Evolutionary conservation across 1,140 invertebrate species (phyloP).

Genomic region (Stenopsyche tienmushanensis): DNA sequence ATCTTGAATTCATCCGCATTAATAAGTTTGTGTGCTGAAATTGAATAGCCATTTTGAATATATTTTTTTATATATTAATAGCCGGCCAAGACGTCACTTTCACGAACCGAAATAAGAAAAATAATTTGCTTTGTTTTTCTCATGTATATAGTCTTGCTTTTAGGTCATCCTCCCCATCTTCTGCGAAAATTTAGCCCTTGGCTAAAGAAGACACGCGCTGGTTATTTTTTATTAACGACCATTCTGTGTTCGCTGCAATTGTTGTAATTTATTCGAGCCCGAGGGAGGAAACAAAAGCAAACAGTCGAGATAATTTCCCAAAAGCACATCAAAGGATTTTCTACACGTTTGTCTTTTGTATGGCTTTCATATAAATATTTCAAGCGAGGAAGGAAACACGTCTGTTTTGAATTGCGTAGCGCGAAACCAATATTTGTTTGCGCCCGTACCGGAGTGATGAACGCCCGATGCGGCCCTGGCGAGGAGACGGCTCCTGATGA

Average conservation of each 20-base stretch:
- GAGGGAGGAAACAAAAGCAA: slow-evolving; percentile 2
- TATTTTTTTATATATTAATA: too few species aligned
- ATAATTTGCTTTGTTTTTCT: too few species aligned
- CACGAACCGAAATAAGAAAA: too few species aligned
- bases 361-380: slow-evolving; percentile 15
- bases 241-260: background rate
- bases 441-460: too few species aligned
- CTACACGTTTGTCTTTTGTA: slow-evolving; percentile 15
- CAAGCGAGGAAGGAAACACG: background rate
- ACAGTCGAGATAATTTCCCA: slow-evolving; percentile 7
- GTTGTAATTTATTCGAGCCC: slow-evolving; percentile 14
- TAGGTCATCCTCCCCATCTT: too few species aligned
- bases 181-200: background rate
- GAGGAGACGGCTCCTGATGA: too few species aligned
- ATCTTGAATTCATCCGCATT: too few species aligned
- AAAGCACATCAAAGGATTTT: slow-evolving; percentile 24
- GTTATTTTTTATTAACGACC: slow-evolving; percentile 6
- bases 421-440: slow-evolving; percentile 10
- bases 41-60: too few species aligned
- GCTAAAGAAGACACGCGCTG: background rate
- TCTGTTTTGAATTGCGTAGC: background rate
- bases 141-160: too few species aligned
- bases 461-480: too few species aligned
- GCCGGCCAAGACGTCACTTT: too few species aligned
- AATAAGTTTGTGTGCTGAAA: too few species aligned